Percentiles rank a stretch among this genome's conserved stretches.
Conservation (phyloP, 2,888 invertebrate genomes). For the Desoria tigrina region DNA sequence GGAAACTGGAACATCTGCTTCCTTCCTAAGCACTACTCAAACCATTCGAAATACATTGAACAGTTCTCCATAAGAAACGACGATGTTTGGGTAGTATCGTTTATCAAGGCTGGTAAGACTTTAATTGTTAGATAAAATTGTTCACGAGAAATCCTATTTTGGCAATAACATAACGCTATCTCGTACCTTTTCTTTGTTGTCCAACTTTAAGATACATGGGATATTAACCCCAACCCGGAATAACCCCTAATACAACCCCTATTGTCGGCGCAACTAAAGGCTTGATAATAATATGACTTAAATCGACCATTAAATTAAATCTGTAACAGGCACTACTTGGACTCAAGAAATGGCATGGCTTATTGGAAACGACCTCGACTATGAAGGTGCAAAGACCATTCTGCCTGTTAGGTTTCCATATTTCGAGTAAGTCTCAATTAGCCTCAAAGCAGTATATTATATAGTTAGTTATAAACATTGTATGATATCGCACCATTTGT, state of each 20-base stretch:
- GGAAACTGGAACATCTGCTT: slow-evolving; percentile 48
- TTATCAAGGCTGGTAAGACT: slow-evolving; percentile 57
- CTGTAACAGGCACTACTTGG: slow-evolving; percentile 87
- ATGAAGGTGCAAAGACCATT: slow-evolving; percentile 68
- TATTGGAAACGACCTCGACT: slow-evolving; percentile 77
- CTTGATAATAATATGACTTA: slow-evolving; percentile 56
- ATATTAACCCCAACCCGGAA: too few species aligned
- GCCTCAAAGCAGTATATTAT: background rate
- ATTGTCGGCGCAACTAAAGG: too few species aligned
- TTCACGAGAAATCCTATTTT: too few species aligned
- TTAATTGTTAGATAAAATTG: too few species aligned
- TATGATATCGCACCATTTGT: slow-evolving; percentile 1
- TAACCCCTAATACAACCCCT: too few species aligned
- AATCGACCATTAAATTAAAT: slow-evolving; percentile 54
- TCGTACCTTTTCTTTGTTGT: too few species aligned
- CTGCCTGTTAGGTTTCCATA: slow-evolving; percentile 70
- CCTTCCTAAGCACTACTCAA: slow-evolving; percentile 44
- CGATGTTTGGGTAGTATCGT: slow-evolving; percentile 58
- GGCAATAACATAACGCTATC: too few species aligned
- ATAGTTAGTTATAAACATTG: too few species aligned
- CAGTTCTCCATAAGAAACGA: slow-evolving; percentile 59
- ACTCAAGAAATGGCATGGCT: slow-evolving; percentile 91
- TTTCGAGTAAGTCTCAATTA: slow-evolving; percentile 67
- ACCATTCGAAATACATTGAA: slow-evolving; percentile 55
- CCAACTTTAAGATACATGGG: too few species aligned